phyloP scores from a whole-genome alignment of 2,113 vertebrate species.

The Trichechus manatus region DNA sequence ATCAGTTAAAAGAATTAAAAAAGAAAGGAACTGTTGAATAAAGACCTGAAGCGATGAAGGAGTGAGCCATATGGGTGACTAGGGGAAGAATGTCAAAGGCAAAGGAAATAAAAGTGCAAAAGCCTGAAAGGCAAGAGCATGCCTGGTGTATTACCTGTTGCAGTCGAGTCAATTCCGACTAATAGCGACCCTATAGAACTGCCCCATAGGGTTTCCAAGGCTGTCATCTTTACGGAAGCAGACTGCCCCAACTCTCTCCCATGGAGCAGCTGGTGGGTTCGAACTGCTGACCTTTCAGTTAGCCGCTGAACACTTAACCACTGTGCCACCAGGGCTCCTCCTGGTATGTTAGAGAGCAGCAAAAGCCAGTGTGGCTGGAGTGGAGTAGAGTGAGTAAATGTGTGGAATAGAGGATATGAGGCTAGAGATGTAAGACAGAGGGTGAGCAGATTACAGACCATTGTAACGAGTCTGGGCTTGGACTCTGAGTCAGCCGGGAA shows the following conservation, averaged over 20 bases:
- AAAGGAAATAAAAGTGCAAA: neutral
- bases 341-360: too few relatives aligned
- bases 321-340: neutral
- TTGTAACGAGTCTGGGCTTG: neutral
- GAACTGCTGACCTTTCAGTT: neutral
- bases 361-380: neutral
- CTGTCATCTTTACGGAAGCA: neutral
- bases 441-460: too few relatives aligned
- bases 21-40: neutral
- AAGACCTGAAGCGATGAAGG: neutral
- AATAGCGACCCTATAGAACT: neutral
- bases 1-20: slow-evolving; percentile 88
- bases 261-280: neutral
- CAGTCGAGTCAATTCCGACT: neutral
- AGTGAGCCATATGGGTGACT: neutral
- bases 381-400: neutral
- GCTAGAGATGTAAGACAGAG: neutral
- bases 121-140: neutral
- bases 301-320: neutral
- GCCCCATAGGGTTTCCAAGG: neutral
- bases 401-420: neutral
- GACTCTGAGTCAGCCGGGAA: neutral
- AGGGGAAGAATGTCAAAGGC: neutral
- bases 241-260: neutral
- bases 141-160: neutral